A percentile compares a stretch with the other conserved stretches of the same genome.
Evolutionary conservation across 2,113 vertebrate species (phyloP).

Genomic region (Phrynocephalus versicolor): DNA sequence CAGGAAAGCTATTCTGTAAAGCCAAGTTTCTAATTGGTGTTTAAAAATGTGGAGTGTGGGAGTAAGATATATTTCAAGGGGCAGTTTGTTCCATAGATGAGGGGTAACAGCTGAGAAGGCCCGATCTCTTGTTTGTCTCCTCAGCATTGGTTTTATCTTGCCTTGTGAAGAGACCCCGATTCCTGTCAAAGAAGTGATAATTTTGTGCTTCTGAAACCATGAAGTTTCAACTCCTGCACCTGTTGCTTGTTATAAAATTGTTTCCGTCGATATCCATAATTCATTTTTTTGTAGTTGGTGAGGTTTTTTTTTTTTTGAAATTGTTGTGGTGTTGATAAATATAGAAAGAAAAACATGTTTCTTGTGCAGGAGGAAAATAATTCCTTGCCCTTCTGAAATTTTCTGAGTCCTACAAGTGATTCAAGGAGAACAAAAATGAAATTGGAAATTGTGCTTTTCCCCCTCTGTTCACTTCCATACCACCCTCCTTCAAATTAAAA

Average conservation of each 20-base stretch:
- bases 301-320: background rate
- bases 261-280: background rate
- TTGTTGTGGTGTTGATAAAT: background rate
- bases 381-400: too few species aligned
- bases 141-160: background rate
- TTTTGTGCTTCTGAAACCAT: background rate
- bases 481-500: constrained; percentile 36
- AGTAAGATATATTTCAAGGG: too few species aligned
- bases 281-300: background rate
- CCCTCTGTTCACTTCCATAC: background rate
- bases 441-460: accelerated
- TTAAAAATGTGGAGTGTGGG: too few species aligned
- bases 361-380: background rate
- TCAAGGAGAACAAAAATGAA: background rate
- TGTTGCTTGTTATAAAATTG: background rate
- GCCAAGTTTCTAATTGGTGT: too few species aligned
- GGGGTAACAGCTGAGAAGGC: too few species aligned
- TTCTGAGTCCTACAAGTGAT: too few species aligned
- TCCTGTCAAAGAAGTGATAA: background rate
- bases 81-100: too few species aligned
- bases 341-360: background rate
- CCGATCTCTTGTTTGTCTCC: background rate
- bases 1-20: too few species aligned
- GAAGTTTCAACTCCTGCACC: background rate
- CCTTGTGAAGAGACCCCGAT: background rate